These are phyloP conservation scores for Tinea pellionella DNA, from an alignment of 2,888 invertebrate species.

Conservation along the genomic window DNA sequence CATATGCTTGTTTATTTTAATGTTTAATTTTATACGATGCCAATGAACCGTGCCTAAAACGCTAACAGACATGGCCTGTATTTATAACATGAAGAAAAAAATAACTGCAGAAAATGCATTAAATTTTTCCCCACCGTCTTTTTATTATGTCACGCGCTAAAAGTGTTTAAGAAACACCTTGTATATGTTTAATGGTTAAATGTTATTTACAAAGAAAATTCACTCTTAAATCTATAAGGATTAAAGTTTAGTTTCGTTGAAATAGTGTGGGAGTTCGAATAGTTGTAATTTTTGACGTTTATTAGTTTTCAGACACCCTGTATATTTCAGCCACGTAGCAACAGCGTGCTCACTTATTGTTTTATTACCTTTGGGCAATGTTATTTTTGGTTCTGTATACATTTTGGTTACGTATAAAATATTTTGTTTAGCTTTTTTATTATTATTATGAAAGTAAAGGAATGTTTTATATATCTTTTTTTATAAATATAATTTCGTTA, in stretches of 20 bases:
- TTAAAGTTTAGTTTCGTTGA: neutral
- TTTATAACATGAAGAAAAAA: slow-evolving; percentile 13
- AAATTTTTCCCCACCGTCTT: slow-evolving; percentile 6
- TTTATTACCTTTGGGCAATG: slow-evolving; percentile 4
- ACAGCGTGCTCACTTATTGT: neutral
- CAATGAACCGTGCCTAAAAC: slow-evolving; percentile 41
- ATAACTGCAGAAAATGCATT: slow-evolving; percentile 17
- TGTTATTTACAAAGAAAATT: neutral
- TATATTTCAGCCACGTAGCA: slow-evolving; percentile 32
- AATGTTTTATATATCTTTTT: too few species aligned
- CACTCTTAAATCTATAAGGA: neutral
- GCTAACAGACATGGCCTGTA: neutral
- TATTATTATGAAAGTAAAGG: neutral
- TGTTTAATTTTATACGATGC: slow-evolving; percentile 61
- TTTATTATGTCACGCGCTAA: slow-evolving; percentile 16
- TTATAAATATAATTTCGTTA: too few species aligned
- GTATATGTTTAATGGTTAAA: neutral
- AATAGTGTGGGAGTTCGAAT: neutral
- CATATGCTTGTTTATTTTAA: slow-evolving; percentile 60
- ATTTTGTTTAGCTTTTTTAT: neutral
- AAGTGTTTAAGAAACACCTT: slow-evolving; percentile 1
- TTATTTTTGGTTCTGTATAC: slow-evolving; percentile 1
- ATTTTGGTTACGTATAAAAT: slow-evolving; percentile 1
- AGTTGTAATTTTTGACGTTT: slow-evolving; percentile 30
- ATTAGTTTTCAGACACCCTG: slow-evolving; percentile 41